Evolutionary conservation across 2,888 invertebrate genomes (phyloP).

Genomic region (Scrobipalpa atriplicella): DNA sequence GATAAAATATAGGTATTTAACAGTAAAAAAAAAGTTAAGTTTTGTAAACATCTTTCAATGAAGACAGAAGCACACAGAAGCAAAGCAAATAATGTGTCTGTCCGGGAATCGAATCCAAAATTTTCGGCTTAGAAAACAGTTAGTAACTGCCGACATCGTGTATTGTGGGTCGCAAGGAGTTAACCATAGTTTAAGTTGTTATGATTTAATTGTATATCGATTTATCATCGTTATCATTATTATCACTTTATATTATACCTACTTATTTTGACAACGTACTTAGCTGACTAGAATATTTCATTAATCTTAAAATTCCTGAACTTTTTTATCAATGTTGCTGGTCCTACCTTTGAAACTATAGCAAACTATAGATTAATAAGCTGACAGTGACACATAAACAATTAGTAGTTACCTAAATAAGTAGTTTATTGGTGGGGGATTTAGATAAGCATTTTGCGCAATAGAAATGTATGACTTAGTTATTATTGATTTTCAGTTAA

Average conservation of each 20-base stretch:
- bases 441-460: neutral
- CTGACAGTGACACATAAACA: no score
- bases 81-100: no score
- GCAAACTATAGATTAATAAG: no score
- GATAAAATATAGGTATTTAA: no score
- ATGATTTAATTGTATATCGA: neutral
- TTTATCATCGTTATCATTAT: conserved; percentile 19
- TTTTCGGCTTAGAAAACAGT: neutral
- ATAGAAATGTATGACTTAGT: neutral
- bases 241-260: conserved; percentile 7
- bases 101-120: no score
- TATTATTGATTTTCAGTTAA: no score
- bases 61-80: no score
- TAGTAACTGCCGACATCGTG: neutral
- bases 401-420: neutral
- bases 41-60: no score
- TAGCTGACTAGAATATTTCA: neutral
- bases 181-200: conserved; percentile 8
- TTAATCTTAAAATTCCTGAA: neutral
- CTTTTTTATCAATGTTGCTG: no score
- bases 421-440: neutral
- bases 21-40: no score
- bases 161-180: neutral
- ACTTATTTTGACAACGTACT: neutral
- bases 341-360: no score